Evolutionary conservation across 64 coral and sea anemone genomes (phyloP).

Genomic region (Pachyseris speciosa): DNA sequence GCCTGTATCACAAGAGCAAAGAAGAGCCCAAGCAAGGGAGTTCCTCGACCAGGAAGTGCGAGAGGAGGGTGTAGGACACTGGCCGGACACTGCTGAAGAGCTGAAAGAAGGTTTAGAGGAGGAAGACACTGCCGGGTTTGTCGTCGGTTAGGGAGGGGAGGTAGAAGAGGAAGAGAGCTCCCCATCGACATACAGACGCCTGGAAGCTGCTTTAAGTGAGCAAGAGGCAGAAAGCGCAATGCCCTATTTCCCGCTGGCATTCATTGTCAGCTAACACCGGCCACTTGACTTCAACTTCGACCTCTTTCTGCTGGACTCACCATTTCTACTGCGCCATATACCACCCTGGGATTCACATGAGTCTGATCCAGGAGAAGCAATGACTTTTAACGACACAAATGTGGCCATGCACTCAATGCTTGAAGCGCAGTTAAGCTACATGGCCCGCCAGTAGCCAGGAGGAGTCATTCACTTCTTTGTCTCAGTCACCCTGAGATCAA

Average conservation of each 20-base stretch:
- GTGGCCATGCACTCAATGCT: neutral
- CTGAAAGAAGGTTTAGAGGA: no score
- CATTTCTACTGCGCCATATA: neutral
- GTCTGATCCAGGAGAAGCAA: neutral
- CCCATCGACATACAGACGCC: neutral
- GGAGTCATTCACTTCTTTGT: neutral
- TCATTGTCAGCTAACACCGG: neutral
- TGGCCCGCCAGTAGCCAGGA: neutral
- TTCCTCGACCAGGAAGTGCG: no score
- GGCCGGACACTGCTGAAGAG: no score
- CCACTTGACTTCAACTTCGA: constrained; percentile 37
- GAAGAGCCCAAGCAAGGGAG: no score
- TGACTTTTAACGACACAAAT: neutral
- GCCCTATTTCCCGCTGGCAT: constrained; percentile 29
- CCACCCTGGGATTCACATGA: neutral
- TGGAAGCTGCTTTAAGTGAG: neutral
- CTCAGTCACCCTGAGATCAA: neutral
- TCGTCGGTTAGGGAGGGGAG: no score
- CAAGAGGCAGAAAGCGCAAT: neutral
- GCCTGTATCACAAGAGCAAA: no score
- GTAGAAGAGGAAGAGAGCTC: no score
- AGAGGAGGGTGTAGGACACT: no score
- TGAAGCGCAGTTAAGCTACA: neutral
- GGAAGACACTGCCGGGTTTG: no score
- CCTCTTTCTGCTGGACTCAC: neutral